Evolutionary conservation across 2,797 vertebrate genomes (phyloP).

Genomic region (Urophycis tenuis): DNA sequence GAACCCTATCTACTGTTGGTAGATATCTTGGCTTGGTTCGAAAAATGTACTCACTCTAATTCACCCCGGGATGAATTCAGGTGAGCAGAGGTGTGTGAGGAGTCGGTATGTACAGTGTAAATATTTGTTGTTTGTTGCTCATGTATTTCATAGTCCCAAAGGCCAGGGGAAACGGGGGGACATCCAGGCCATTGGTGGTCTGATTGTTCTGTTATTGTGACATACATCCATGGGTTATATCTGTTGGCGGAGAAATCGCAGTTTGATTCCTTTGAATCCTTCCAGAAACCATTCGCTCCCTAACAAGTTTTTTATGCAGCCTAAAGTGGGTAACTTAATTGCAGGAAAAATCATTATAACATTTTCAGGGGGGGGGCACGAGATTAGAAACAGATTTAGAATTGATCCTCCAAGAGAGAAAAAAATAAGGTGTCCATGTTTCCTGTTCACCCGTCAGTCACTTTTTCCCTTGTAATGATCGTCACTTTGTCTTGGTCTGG

Average conservation of each 20-base stretch:
- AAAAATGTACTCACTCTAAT: too few species aligned
- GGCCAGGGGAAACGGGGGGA: neutral
- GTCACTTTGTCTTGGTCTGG: neutral
- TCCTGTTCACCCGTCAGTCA: neutral
- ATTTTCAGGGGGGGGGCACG: too few species aligned
- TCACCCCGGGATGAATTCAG: neutral
- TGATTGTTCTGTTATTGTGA: neutral
- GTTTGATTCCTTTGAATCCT: neutral
- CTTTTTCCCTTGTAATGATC: neutral
- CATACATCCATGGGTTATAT: neutral
- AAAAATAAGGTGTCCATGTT: neutral
- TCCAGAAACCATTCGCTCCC: neutral
- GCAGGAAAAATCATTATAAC: too few species aligned
- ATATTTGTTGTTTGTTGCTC: too few species aligned
- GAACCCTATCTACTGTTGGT: too few species aligned
- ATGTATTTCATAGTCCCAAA: too few species aligned
- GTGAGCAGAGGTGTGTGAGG: neutral
- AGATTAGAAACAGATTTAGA: too few species aligned
- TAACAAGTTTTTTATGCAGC: neutral
- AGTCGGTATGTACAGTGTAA: neutral
- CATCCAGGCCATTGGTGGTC: neutral
- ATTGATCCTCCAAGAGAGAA: neutral
- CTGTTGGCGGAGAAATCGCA: neutral
- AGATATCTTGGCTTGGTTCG: too few species aligned
- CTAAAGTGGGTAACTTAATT: too few species aligned